Conservation (phyloP, 2,888 invertebrate species). For the Eledone cirrhosa region DNA sequence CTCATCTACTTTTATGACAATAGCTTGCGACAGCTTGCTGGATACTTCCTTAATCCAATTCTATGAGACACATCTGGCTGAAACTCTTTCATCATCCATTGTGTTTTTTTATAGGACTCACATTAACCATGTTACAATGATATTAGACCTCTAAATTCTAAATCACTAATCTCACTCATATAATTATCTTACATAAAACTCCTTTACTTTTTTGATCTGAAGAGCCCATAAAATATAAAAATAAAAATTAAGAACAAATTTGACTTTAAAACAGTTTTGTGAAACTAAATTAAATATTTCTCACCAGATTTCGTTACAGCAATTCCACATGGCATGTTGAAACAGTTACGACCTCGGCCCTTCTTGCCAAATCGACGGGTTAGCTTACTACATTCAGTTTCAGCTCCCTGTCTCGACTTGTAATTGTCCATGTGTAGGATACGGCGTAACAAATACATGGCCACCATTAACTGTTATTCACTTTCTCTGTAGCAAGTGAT, state of each 20-base stretch:
- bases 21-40: too few species aligned
- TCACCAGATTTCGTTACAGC: conserved; percentile 56
- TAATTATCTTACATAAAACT: too few species aligned
- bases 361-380: conserved; percentile 53
- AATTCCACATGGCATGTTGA: conserved; percentile 60
- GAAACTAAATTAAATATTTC: not conserved
- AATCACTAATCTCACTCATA: not conserved
- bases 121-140: too few species aligned
- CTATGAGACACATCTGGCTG: too few species aligned
- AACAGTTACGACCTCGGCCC: conserved; percentile 55
- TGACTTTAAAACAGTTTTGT: not conserved
- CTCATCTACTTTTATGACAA: too few species aligned
- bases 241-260: not conserved
- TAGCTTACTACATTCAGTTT: conserved; percentile 47
- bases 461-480: not conserved
- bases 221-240: not conserved
- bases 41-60: too few species aligned
- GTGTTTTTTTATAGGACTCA: too few species aligned
- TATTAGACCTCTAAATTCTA: not conserved
- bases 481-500: too few species aligned
- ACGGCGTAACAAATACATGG: conserved; percentile 41
- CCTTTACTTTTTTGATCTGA: not conserved
- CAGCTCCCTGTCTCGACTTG: conserved; percentile 35
- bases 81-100: too few species aligned
- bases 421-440: conserved; percentile 34